Percentiles rank a stretch among this genome's conserved stretches.
Evolutionary conservation across 2,888 invertebrate genomes (phyloP).

Genomic region (Drosophila helvetica): DNA sequence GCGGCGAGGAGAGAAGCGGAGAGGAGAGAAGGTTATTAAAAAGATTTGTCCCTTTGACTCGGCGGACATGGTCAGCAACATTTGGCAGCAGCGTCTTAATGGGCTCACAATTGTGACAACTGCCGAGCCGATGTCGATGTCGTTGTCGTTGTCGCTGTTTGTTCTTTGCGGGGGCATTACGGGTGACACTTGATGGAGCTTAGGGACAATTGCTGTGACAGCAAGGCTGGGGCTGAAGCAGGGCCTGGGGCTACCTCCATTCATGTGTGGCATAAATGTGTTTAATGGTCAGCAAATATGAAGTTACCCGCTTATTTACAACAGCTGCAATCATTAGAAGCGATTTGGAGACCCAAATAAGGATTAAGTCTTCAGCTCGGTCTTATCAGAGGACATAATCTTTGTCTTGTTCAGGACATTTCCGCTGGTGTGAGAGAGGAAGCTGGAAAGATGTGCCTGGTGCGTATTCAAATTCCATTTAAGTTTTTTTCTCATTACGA

Average conservation of each 20-base stretch:
- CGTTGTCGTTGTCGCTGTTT: slow-evolving; percentile 42
- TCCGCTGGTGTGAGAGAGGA: background rate
- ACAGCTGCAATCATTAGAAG: slow-evolving; percentile 27
- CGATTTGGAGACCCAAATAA: background rate
- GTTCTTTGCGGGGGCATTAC: slow-evolving; percentile 55
- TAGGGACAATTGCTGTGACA: slow-evolving; percentile 73
- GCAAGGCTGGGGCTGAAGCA: slow-evolving; percentile 9
- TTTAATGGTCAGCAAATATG: slow-evolving; percentile 73
- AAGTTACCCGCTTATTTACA: slow-evolving; percentile 71
- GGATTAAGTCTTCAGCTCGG: background rate
- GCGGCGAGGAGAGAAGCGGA: no score
- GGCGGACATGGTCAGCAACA: slow-evolving; percentile 55
- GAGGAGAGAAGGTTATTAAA: slow-evolving; percentile 63
- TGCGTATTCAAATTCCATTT: slow-evolving; percentile 68
- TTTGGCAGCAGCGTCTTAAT: slow-evolving; percentile 63
- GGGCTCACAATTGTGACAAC: slow-evolving; percentile 62
- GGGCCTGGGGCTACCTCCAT: slow-evolving; percentile 24
- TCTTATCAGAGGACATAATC: background rate
- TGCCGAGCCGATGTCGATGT: no score
- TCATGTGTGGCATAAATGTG: slow-evolving; percentile 52
- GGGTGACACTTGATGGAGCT: slow-evolving; percentile 75
- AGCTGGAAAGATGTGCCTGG: background rate
- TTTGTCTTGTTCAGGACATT: slow-evolving; percentile 14
- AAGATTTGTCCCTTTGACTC: slow-evolving; percentile 69
- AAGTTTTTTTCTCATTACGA: slow-evolving; percentile 72